Conservation (phyloP, 2,113 vertebrate species). For the Pangasianodon gigas region DNA sequence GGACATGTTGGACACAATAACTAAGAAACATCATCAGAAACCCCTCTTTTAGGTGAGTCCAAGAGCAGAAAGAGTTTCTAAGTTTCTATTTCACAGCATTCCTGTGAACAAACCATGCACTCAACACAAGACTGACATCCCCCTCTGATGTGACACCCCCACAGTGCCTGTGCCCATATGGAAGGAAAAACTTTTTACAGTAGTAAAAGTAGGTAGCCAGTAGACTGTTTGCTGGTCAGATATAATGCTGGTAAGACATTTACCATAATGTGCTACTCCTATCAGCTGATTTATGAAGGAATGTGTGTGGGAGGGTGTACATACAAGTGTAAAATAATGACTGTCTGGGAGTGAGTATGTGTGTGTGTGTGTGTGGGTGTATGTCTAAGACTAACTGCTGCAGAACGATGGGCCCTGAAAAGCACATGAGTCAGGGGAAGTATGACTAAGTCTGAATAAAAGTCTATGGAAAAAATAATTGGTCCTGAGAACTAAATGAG, state of each 20-base stretch:
- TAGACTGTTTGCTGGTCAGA: neutral
- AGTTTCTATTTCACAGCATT: slow-evolving; percentile 68
- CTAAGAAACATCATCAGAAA: neutral
- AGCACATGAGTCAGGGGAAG: slow-evolving; percentile 39
- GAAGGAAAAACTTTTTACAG: slow-evolving; percentile 1
- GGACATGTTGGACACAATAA: neutral
- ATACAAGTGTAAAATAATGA: slow-evolving; percentile 34
- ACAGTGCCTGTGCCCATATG: slow-evolving; percentile 43
- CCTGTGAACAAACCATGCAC: slow-evolving; percentile 64
- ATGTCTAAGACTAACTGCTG: slow-evolving; percentile 12
- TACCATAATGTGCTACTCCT: neutral
- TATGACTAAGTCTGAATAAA: slow-evolving; percentile 40
- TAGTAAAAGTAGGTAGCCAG: neutral
- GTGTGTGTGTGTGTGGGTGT: neutral
- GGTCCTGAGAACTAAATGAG: slow-evolving; percentile 18
- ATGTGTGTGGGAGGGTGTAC: slow-evolving; percentile 19
- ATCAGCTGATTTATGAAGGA: slow-evolving; percentile 34
- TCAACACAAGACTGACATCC: slow-evolving; percentile 60
- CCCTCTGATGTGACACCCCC: slow-evolving; percentile 58
- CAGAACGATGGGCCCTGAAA: slow-evolving; percentile 27
- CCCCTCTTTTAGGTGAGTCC: neutral
- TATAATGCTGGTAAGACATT: neutral
- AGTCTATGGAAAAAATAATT: slow-evolving; percentile 34
- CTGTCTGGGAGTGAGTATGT: neutral
- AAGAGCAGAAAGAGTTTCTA: slow-evolving; percentile 31